Evolutionary conservation across 2,888 invertebrate species (phyloP).

Genomic region (Lasioglossum calceatum): DNA sequence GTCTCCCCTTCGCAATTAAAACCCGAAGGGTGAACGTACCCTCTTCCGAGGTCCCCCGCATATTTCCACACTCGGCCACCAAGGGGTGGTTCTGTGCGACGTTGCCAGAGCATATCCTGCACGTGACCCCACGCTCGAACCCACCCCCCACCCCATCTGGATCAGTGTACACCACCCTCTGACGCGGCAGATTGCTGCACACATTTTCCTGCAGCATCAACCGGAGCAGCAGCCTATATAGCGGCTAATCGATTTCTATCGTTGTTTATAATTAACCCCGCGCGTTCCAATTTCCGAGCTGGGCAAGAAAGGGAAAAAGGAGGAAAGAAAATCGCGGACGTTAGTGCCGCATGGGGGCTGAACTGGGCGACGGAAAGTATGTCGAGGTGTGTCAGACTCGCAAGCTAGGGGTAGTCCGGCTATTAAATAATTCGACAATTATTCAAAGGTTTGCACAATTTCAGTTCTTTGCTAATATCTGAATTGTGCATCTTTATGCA

Average conservation of each 20-base stretch:
- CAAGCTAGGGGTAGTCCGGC: neutral
- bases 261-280: conserved; percentile 52
- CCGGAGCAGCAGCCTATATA: neutral
- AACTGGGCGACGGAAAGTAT: conserved; percentile 41
- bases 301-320: neutral
- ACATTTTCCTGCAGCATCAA: conserved; percentile 30
- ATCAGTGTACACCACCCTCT: conserved; percentile 28
- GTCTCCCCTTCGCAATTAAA: conserved; percentile 66
- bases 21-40: conserved; percentile 68
- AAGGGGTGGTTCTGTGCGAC: conserved; percentile 60
- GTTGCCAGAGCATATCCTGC: conserved; percentile 60
- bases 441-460: neutral
- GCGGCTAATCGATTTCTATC: conserved; percentile 41
- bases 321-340: conserved; percentile 17
- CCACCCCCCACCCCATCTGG: neutral
- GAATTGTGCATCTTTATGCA: neutral
- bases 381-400: conserved; percentile 4
- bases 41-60: conserved; percentile 56
- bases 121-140: conserved; percentile 60
- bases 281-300: conserved; percentile 47
- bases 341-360: conserved; percentile 52
- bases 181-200: conserved; percentile 32
- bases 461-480: neutral
- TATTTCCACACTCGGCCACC: conserved; percentile 62
- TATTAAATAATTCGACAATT: neutral